phyloP scores from a whole-genome alignment of 2,888 invertebrate genomes.

The Harpagoxenus sublaevis region DNA sequence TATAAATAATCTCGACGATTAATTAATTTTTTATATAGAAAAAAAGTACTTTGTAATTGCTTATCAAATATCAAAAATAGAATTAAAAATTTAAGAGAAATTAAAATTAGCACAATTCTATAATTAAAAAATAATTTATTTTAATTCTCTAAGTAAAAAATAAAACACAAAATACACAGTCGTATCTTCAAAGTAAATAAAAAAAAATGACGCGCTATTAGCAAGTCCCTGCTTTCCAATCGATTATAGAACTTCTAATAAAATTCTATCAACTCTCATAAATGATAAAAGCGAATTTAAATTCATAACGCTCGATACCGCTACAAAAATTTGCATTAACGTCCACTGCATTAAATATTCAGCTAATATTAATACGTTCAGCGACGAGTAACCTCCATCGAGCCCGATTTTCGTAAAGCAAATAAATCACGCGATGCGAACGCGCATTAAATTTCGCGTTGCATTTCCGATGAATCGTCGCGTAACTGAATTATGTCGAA shows the following conservation, averaged over 20 bases:
- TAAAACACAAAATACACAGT: not conserved
- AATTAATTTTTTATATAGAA: not conserved
- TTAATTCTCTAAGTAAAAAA: not conserved
- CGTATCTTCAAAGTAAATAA: not conserved
- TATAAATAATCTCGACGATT: not conserved
- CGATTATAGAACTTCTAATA: not conserved
- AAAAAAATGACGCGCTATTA: not conserved
- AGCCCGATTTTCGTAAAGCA: not conserved
- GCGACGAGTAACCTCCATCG: not conserved
- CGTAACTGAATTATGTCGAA: conserved; percentile 30
- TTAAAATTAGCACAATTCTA: not conserved
- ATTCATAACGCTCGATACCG: not conserved
- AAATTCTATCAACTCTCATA: not conserved
- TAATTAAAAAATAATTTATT: not conserved
- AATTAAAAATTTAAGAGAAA: not conserved
- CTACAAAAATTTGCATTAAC: conserved; percentile 5
- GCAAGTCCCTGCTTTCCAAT: not conserved
- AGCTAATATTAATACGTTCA: conserved; percentile 6
- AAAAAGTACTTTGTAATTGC: not conserved
- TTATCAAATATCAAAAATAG: not conserved
- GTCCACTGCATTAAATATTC: not conserved
- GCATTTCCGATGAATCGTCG: conserved; percentile 8
- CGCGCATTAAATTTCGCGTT: conserved; percentile 12
- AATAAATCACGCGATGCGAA: conserved; percentile 19
- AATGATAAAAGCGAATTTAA: not conserved